Evolutionary conservation across 2,888 invertebrate species (phyloP), one percentile per base, ranked within the genome.

Genomic region (Ennomos quercinarius): DNA sequence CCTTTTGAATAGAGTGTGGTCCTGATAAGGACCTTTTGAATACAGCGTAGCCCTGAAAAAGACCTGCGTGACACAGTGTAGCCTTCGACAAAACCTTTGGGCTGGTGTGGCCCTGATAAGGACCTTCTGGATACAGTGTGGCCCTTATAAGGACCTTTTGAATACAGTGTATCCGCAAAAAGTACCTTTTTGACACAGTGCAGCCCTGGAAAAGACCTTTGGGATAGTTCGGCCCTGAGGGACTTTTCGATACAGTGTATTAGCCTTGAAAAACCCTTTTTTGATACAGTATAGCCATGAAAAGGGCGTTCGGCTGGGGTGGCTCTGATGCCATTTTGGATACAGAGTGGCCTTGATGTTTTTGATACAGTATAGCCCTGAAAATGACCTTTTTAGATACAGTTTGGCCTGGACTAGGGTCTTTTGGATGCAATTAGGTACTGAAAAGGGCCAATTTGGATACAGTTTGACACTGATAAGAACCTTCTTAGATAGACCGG

Each of bases 201-300:
- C 54, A 42, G 64, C 54, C 48, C 61, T 66, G 52, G 64, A 50
- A 68, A 70, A 61, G n/a, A n/a, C n/a, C n/a, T n/a, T n/a, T n/a
- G n/a, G n/a, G 61, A 57, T 44, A 56, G n/a, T n/a, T n/a, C n/a
- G n/a, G n/a, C n/a, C n/a, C n/a, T n/a, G n/a, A n/a, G n/a, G n/a
- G n/a, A n/a, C n/a, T n/a, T n/a, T n/a, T n/a, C n/a, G n/a, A n/a
- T n/a, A n/a, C n/a, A n/a, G n/a, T n/a, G n/a, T n/a, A n/a, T n/a
- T n/a, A n/a, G n/a, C n/a, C n/a, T n/a, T n/a, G n/a, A n/a, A n/a
- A n/a, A n/a, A n/a, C n/a, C n/a, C 10, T 36, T 12, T 44, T 17
- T 45, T 58, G 61, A 57, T 44, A 56, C 40, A 40, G 48, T 12
- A 46, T 56, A 42, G 64, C 54, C 48, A 61, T 66, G 52, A 65